A percentile compares a stretch with the other conserved stretches of the same genome.
Evolutionary conservation across 2,888 invertebrate genomes (phyloP).

Genomic region (Polyploca ridens): DNA sequence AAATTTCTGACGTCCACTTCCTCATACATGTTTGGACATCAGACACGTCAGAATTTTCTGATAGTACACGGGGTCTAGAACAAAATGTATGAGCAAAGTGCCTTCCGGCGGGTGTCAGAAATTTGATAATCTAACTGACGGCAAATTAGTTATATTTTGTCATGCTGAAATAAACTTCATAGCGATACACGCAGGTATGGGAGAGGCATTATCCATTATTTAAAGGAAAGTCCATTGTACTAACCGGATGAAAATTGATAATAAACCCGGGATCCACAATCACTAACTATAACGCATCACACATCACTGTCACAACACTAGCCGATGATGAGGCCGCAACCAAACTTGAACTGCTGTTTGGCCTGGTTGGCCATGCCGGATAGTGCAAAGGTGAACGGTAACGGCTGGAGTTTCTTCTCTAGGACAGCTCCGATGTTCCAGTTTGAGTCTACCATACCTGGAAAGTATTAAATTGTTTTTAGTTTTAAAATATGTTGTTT

Average conservation of each 20-base stretch:
- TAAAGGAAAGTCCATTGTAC: background rate
- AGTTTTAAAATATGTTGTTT: no score
- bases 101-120: no score
- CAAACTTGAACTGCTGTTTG: conserved; percentile 96
- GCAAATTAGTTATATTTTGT: no score
- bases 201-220: background rate
- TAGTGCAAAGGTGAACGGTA: conserved; percentile 97
- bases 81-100: no score
- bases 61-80: no score
- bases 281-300: conserved; percentile 42
- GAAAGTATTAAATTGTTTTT: conserved; percentile 16
- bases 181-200: no score
- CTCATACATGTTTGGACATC: no score
- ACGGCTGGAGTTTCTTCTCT: conserved; percentile 96
- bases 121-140: no score
- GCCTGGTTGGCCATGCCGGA: conserved; percentile 97
- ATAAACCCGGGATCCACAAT: conserved; percentile 27
- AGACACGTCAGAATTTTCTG: no score
- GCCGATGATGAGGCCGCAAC: conserved; percentile 97
- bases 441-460: conserved; percentile 96
- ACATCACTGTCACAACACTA: conserved; percentile 62
- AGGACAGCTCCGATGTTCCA: conserved; percentile 97
- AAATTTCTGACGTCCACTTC: no score
- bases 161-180: no score
- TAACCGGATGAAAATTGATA: background rate